These are phyloP conservation scores for Pseudococcus longispinus DNA, from an alignment of 2,888 invertebrate species.

Conservation along the genomic window DNA sequence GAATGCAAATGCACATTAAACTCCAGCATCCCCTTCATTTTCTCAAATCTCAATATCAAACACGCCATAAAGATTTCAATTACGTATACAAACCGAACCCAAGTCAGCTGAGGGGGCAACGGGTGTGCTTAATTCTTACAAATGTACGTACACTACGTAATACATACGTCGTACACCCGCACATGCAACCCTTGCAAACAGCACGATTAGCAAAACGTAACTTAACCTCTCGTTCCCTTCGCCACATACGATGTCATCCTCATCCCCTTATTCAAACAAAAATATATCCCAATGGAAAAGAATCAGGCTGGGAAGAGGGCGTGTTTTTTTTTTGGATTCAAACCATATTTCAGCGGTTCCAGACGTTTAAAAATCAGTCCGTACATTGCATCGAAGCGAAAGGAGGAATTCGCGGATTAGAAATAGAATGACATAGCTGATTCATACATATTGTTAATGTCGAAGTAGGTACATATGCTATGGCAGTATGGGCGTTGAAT, in stretches of 20 bases:
- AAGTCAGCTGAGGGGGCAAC: background rate
- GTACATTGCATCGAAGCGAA: background rate
- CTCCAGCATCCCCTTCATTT: background rate
- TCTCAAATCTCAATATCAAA: background rate
- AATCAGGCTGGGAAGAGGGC: background rate
- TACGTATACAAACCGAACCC: background rate
- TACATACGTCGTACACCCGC: background rate
- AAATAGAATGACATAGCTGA: background rate
- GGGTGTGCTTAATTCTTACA: conserved; percentile 2
- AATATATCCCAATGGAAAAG: background rate
- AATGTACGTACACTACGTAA: background rate
- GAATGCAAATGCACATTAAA: background rate
- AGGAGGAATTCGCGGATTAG: background rate
- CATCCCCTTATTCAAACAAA: background rate
- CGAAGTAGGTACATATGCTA: background rate
- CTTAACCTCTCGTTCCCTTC: background rate
- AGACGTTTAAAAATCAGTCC: background rate
- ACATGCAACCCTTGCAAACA: background rate
- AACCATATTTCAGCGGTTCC: background rate
- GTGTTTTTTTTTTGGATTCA: background rate
- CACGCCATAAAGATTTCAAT: conserved; percentile 25
- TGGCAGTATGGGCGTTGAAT: background rate
- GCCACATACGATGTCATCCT: background rate
- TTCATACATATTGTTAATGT: background rate
- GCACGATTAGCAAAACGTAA: background rate